Conservation (phyloP, 2,113 vertebrate genomes). For the Lycocorax pyrrhopterus region DNA sequence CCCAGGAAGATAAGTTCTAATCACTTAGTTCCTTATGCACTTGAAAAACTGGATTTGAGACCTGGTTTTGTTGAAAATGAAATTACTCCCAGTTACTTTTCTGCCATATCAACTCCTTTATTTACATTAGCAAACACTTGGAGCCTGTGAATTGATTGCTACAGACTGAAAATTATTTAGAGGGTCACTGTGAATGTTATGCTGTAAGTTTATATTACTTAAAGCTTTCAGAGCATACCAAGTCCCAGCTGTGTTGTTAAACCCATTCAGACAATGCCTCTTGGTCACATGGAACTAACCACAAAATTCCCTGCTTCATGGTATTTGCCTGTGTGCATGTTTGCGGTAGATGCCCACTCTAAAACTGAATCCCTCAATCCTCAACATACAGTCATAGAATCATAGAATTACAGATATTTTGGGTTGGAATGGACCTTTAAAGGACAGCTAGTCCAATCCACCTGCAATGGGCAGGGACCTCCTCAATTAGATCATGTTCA, state of each 20-base stretch:
- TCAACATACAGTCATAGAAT: neutral
- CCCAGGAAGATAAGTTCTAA: neutral
- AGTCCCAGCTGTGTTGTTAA: neutral
- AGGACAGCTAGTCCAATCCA: neutral
- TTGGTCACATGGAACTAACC: neutral
- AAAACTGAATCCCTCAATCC: neutral
- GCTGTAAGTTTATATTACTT: neutral
- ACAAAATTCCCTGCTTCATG: neutral
- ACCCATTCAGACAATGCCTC: neutral
- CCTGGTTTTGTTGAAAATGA: neutral
- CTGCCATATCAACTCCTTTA: neutral
- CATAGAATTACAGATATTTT: neutral
- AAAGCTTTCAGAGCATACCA: neutral
- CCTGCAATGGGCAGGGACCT: neutral
- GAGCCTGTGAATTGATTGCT: neutral
- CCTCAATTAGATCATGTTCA: neutral
- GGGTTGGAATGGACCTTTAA: neutral
- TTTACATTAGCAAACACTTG: neutral
- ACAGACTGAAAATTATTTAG: neutral
- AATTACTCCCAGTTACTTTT: neutral
- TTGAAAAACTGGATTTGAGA: neutral
- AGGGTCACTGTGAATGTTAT: neutral
- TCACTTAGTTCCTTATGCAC: neutral
- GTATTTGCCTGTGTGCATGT: fast-evolving
- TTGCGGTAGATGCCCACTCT: neutral